Base-by-base conservation (phyloP, 1,140 invertebrate species). In the Drosophila yakuba region DNA sequence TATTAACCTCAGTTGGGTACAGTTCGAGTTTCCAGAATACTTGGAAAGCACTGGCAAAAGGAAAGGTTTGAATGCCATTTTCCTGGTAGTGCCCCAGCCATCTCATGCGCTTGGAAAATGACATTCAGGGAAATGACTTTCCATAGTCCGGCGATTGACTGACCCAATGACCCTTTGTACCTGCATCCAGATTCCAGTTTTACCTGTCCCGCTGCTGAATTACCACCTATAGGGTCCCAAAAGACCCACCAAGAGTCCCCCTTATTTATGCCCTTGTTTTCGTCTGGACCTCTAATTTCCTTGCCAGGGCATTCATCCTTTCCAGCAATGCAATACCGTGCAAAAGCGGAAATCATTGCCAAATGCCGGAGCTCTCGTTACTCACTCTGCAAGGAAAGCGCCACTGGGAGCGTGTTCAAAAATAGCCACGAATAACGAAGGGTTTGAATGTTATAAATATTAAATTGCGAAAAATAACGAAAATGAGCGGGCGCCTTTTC, bases 401-500 rank as follows among this genome's bases (percentile, higher is more conserved):
- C 32, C 32, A 10, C 36, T 39, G 44, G 56, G 32, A 52, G 35
- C 57, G 43, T 35, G 78, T 71, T 81, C 81, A 86, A 85, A 74
- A 85, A 86, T 78, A 85, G 79, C 69, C 61, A 71, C 61, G 67
- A 52, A 55, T 67, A 74, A 60, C 48, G 74, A 39, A 47, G 71
- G 79, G 77, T 79, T 75, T 82, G 78, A 10, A 32, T 3, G 32
- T 32, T 62, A 85, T 85, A 78, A 82, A 85, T 85, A 85, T 85
- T 85, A 86, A 85, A 88, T 82, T 82, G 77, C 74, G 58, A 88
- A 74, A 78, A 74, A 71, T 74, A 71, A 74, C 62, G 71, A 44
- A 39, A 62, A 44, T 48, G 20, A 39, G 35, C 14, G 36, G 28
- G 59, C 47, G 36, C 4, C 32, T 32, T 2, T 8, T 8, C 32